A percentile compares a stretch with the other conserved stretches of the same genome.
Evolutionary conservation across 2,113 vertebrate genomes (phyloP).

Genomic region (Saccopteryx leptura): DNA sequence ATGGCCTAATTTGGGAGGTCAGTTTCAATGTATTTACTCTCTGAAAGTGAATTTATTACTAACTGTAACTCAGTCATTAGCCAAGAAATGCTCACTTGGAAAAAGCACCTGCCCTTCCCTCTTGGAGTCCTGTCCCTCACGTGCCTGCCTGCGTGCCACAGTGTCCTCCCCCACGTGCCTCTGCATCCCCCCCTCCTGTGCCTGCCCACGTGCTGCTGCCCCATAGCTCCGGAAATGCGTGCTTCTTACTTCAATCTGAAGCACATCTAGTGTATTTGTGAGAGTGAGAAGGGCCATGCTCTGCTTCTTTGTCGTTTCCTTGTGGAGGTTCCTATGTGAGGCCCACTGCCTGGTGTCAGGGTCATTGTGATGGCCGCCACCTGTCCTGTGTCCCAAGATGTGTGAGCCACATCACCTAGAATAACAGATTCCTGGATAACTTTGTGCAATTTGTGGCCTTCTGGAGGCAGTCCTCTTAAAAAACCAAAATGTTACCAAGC

Average conservation of each 20-base stretch:
- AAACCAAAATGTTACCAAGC: background rate
- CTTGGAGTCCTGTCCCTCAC: background rate
- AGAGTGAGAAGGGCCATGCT: background rate
- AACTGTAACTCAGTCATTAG: background rate
- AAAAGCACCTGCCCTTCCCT: background rate
- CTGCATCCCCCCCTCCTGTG: too few relatives aligned
- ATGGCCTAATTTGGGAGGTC: background rate
- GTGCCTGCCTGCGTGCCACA: background rate
- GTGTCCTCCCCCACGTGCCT: too few relatives aligned
- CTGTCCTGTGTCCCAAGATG: rapidly evolving
- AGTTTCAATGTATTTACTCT: background rate
- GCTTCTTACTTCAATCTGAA: background rate
- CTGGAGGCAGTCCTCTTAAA: background rate
- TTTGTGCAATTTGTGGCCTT: background rate
- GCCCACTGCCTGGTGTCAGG: rapidly evolving
- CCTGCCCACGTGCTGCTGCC: background rate
- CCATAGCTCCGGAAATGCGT: rapidly evolving
- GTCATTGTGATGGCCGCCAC: background rate
- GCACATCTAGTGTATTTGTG: rapidly evolving
- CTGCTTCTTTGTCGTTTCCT: background rate
- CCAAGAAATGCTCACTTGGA: background rate
- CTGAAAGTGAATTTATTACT: background rate
- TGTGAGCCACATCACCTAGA: background rate
- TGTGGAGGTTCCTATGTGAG: background rate
- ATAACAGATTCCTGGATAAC: too few relatives aligned